These are phyloP conservation scores for Scaptomyza montana DNA, from an alignment of 1,140 invertebrate species.

Conservation along the genomic window DNA sequence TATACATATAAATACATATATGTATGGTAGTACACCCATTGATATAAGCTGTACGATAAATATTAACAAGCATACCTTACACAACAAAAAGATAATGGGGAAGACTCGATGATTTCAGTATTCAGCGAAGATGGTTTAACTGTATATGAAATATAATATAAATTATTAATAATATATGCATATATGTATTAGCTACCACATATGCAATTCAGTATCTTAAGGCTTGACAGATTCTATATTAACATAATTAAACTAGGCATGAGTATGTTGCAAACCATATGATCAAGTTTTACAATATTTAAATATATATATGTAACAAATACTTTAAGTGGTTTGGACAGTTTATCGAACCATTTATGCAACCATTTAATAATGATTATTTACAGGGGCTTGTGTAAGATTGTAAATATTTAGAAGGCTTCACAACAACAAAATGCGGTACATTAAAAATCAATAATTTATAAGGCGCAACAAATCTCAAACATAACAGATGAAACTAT, in stretches of 20 bases:
- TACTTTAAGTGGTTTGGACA: conserved; percentile 26
- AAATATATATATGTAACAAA: conserved; percentile 15
- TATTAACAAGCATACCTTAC: conserved; percentile 7
- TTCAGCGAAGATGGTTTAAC: conserved; percentile 58
- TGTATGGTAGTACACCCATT: conserved; percentile 18
- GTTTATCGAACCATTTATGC: conserved; percentile 20
- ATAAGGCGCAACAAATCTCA: conserved; percentile 44
- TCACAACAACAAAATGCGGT: conserved; percentile 28
- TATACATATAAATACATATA: too few relatives aligned
- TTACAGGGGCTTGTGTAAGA: conserved; percentile 81
- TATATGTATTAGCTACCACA: conserved; percentile 45
- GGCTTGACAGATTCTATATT: conserved; percentile 71
- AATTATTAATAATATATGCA: conserved; percentile 54
- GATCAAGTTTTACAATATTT: conserved; percentile 42
- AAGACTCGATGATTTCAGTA: conserved; percentile 79
- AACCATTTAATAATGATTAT: conserved; percentile 68
- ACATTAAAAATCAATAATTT: conserved; percentile 31
- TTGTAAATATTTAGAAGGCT: conserved; percentile 60
- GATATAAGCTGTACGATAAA: conserved; percentile 42
- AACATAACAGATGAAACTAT: conserved; percentile 60
- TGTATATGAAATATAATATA: conserved; percentile 60
- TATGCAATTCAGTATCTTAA: conserved; percentile 49
- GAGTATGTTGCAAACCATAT: conserved; percentile 24
- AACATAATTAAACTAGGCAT: conserved; percentile 33
- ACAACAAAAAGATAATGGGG: conserved; percentile 26